Base-by-base conservation (phyloP, 2,797 vertebrate species). In the Macroramphosus scolopax region DNA sequence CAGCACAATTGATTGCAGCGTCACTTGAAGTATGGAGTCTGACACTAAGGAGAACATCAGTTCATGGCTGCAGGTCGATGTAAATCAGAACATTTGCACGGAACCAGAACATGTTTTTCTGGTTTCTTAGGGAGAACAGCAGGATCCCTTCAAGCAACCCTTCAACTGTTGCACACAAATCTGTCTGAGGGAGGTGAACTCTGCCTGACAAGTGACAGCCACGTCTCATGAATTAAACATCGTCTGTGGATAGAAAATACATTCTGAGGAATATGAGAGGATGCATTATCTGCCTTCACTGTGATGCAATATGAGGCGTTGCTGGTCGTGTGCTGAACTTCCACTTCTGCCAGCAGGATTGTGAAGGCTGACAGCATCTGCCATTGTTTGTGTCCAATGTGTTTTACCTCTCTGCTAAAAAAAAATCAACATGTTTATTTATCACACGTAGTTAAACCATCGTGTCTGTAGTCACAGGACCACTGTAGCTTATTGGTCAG, bases 181-280 rank as follows among this genome's bases (percentile, higher is more conserved):
- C 59, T 54, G 51, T 73, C 50, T 53, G 46, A 59, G 31, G 58
- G 50, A 54, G 48, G 55, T 63, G 63, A 80, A 68, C 58, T 63
- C 47, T 35, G 52, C 53, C 64, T 77, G 80, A 72, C 74, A 61
- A 68, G 65, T 71, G 76, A 73, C 69, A 84, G 46, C 49, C 48
- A 32, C 31, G 3, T 41, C n/a, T 12, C 40, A 78, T 84, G 76
- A 80, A 83, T 82, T 81, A 81, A 80, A 80, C 64, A 81, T 71
- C 18, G 37, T 22, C 26, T 36, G 48, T 24, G 53, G 42, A 67
- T 5, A 51, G 29, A 67, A 63, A 68, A 72, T 48, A 52, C 51
- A 73, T 68, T 69, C 51, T 0, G 32, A 64, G 47, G 46, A 75
- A 54, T 64, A 22, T 58, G 18, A 64, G 40, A 50, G 60, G 33